Conservation (phyloP, 1,140 invertebrate species). For the Achatina immaculata region DNA sequence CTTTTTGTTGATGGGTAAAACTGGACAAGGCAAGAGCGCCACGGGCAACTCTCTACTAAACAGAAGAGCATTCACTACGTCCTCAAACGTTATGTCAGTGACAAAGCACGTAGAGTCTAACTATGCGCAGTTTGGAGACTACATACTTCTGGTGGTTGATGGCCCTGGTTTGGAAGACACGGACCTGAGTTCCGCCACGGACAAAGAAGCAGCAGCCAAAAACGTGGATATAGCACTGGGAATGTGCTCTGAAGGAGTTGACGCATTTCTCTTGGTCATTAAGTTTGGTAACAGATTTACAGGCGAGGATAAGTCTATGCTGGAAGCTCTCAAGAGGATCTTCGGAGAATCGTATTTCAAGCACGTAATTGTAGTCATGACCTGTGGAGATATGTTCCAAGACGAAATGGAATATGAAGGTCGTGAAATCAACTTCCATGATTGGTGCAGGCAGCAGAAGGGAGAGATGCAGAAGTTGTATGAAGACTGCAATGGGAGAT, state of each 20-base stretch:
- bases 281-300: neutral
- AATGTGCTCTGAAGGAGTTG: neutral
- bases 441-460: no score
- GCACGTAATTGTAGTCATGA: no score
- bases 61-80: neutral
- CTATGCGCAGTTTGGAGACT: neutral
- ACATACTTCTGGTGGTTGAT: neutral
- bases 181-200: neutral
- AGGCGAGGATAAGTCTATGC: neutral
- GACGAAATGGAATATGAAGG: no score
- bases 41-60: slow-evolving; percentile 4
- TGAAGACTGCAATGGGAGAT: no score
- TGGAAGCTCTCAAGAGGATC: neutral
- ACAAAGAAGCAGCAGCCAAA: neutral
- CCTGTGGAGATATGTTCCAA: no score
- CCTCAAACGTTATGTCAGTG: neutral
- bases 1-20: neutral
- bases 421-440: no score
- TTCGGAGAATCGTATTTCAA: neutral
- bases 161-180: neutral
- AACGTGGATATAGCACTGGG: neutral
- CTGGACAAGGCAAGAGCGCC: neutral
- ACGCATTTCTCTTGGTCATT: neutral
- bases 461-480: no score
- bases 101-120: neutral